Conservation (phyloP, 2,797 vertebrate species). For the Margarornis squamiger region DNA sequence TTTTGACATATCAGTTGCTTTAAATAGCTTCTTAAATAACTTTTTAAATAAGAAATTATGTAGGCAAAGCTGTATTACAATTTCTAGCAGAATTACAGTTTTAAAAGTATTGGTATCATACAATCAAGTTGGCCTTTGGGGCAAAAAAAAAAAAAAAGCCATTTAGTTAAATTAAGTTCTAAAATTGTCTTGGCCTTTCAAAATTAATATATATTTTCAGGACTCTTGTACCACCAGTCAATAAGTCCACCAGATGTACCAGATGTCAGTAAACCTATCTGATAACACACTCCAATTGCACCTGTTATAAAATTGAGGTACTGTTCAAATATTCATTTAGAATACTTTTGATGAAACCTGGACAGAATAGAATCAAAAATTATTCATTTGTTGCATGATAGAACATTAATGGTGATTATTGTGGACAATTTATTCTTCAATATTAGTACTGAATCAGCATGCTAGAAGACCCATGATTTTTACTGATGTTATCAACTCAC, state of each 20-base stretch:
- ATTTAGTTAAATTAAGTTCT: not conserved
- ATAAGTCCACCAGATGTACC: too few species aligned
- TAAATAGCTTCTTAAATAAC: not conserved
- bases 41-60: not conserved
- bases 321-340: not conserved
- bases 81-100: not conserved
- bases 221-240: not conserved
- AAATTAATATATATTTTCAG: not conserved
- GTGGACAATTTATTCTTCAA: not conserved
- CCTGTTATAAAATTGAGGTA: not conserved
- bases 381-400: not conserved
- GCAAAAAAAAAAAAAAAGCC: not conserved
- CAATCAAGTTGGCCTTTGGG: fast-evolving
- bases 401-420: not conserved
- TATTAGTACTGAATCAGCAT: not conserved
- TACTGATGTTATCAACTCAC: not conserved
- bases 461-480: not conserved
- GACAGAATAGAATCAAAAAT: not conserved
- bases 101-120: not conserved
- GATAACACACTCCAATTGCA: not conserved
- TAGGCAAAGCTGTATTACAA: not conserved
- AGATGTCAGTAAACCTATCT: not conserved
- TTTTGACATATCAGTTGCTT: not conserved
- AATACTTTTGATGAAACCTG: not conserved
- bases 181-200: not conserved